These are phyloP conservation scores for Fringilla coelebs DNA, from an alignment of 2,797 vertebrate species.

Conservation along the genomic window DNA sequence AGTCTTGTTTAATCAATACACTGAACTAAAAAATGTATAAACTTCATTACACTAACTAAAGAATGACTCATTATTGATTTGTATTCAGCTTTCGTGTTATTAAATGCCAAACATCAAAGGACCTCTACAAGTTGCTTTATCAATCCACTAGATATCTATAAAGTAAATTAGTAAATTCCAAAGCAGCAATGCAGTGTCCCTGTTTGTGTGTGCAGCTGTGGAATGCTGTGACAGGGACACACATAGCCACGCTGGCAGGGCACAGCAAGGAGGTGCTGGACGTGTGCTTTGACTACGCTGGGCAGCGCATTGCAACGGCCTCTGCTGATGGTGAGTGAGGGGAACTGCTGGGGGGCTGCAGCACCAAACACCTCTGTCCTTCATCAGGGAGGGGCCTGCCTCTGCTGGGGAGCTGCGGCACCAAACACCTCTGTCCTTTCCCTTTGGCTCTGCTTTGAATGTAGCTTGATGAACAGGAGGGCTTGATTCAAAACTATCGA, in stretches of 20 bases:
- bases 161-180: not conserved
- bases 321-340: constrained; percentile 86
- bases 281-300: constrained; percentile 90
- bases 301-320: constrained; percentile 87
- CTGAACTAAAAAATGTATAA: not conserved
- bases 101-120: not conserved
- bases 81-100: not conserved
- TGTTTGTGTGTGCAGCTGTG: constrained; percentile 80
- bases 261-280: constrained; percentile 90
- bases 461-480: not conserved
- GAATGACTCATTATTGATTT: not conserved
- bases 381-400: constrained; percentile 5
- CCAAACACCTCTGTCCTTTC: not conserved
- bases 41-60: not conserved
- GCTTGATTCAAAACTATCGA: not conserved
- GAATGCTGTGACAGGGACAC: constrained; percentile 81
- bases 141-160: not conserved
- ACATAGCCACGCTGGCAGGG: constrained; percentile 82
- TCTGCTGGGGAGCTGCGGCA: not conserved
- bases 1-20: not conserved
- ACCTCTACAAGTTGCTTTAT: not conserved
- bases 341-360: not conserved
- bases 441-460: not conserved
- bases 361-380: not conserved
- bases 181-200: not conserved